Conservation (phyloP, 1,140 invertebrate species). For the Lanistes nyassanus region DNA sequence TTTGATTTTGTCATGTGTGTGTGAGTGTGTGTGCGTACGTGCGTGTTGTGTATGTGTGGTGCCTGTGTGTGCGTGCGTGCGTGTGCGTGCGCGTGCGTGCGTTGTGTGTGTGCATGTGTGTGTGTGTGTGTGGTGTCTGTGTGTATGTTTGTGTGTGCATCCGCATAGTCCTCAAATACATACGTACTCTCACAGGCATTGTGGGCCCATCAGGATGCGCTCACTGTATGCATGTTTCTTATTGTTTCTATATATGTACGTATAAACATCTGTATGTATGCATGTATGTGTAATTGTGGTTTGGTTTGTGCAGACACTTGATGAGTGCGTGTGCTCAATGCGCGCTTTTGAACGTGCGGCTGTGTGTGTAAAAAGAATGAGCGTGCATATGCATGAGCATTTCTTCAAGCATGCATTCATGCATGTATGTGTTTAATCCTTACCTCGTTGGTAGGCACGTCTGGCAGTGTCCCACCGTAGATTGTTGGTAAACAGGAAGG, state of each 20-base stretch:
- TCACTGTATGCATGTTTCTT: no score
- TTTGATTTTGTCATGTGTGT: neutral
- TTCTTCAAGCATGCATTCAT: neutral
- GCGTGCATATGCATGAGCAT: constrained; percentile 4
- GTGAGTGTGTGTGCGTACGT: neutral
- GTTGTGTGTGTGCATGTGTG: neutral
- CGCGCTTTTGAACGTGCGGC: neutral
- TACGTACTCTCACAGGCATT: no score
- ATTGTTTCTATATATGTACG: no score
- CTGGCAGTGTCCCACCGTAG: constrained; percentile 10
- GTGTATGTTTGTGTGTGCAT: neutral
- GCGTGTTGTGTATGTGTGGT: neutral
- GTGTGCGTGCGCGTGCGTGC: no score
- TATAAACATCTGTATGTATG: neutral
- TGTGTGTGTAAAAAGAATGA: neutral
- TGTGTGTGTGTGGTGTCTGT: constrained; percentile 8
- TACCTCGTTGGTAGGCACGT: no score
- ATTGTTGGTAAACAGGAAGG: neutral
- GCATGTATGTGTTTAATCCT: neutral
- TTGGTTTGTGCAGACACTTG: constrained; percentile 7
- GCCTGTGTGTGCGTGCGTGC: no score
- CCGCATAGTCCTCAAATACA: no score
- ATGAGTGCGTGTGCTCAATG: no score
- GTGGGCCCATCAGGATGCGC: no score
- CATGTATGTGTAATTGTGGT: constrained; percentile 9